Evolutionary conservation across 2,888 invertebrate species (phyloP).

Genomic region (Acrocera orbiculus): DNA sequence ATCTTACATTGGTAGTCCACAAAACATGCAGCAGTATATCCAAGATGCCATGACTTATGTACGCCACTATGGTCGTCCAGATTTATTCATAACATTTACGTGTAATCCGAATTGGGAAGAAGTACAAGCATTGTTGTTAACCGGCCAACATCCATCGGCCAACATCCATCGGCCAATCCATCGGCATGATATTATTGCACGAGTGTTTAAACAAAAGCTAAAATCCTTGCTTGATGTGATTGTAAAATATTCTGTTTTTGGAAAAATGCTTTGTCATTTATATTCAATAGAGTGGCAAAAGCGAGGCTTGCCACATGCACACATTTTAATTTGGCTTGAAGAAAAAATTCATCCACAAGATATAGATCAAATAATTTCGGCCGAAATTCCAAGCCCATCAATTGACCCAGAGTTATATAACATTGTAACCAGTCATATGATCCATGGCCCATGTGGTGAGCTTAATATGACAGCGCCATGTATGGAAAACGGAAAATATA

Average conservation of each 20-base stretch:
- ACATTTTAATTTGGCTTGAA: too few relatives aligned
- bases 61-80: conserved; percentile 6
- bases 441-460: too few relatives aligned
- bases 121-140: background rate
- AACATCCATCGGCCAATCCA: too few relatives aligned
- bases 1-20: conserved; percentile 20
- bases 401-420: too few relatives aligned
- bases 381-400: too few relatives aligned
- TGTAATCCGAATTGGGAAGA: conserved; percentile 4
- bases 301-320: too few relatives aligned
- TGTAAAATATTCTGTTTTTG: background rate
- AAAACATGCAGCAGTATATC: conserved; percentile 14
- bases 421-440: too few relatives aligned
- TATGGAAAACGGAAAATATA: too few relatives aligned
- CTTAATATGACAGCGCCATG: too few relatives aligned
- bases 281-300: background rate
- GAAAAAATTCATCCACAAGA: too few relatives aligned
- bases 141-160: background rate
- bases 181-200: background rate
- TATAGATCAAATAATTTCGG: too few relatives aligned
- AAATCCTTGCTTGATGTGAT: background rate
- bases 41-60: conserved; percentile 7
- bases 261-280: background rate
- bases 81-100: conserved; percentile 7
- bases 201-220: background rate